Evolutionary conservation across 1,140 invertebrate species (phyloP).

Genomic region (Eriocheir sinensis): DNA sequence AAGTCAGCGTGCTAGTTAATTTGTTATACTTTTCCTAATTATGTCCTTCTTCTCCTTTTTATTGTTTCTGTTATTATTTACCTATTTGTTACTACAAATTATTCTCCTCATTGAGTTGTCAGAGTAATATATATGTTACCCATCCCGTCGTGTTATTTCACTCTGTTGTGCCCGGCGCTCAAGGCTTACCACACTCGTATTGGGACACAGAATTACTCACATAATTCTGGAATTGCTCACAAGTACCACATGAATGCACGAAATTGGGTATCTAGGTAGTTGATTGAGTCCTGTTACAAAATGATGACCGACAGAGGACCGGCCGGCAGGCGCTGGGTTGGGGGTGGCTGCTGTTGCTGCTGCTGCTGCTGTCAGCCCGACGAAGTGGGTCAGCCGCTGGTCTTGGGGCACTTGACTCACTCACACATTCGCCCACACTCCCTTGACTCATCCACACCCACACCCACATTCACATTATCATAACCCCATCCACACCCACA

Average conservation of each 20-base stretch:
- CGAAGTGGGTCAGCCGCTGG: not conserved
- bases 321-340: not conserved
- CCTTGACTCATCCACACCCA: not conserved
- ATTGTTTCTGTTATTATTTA: constrained; percentile 61
- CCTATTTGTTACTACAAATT: constrained; percentile 66
- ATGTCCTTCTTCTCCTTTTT: constrained; percentile 42
- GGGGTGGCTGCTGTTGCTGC: not conserved
- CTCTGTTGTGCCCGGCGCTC: constrained; percentile 24
- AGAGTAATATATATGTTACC: constrained; percentile 53
- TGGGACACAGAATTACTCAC: not conserved
- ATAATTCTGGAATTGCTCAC: not conserved
- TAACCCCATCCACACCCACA: too few relatives aligned
- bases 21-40: constrained; percentile 60
- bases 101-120: constrained; percentile 42
- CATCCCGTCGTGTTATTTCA: constrained; percentile 48
- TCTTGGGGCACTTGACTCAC: not conserved
- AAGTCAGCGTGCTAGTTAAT: constrained; percentile 52
- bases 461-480: too few relatives aligned
- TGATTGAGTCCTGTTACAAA: not conserved
- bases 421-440: not conserved
- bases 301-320: not conserved
- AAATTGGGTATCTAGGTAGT: not conserved
- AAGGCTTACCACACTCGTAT: constrained; percentile 34
- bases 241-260: not conserved
- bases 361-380: not conserved